Conservation (phyloP, 2,113 vertebrate species). For the Crotalus tigris region DNA sequence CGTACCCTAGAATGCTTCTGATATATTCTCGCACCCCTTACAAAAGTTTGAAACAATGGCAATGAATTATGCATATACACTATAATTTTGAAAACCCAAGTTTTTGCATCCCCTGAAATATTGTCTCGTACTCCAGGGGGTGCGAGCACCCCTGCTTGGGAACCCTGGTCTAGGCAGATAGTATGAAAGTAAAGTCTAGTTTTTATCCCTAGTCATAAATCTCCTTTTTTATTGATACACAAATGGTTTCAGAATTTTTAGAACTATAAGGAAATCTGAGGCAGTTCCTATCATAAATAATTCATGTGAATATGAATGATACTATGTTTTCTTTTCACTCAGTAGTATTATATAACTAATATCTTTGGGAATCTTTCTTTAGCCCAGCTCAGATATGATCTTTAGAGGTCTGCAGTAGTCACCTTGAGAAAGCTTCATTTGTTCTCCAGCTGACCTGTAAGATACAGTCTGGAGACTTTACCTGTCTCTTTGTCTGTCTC, state of each 20-base stretch:
- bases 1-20: too few relatives aligned
- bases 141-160: too few relatives aligned
- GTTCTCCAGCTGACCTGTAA: not conserved
- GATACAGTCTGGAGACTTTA: not conserved
- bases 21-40: too few relatives aligned
- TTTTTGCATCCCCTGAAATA: too few relatives aligned
- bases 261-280: not conserved
- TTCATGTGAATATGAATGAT: not conserved
- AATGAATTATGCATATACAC: too few relatives aligned
- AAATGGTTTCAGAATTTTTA: not conserved
- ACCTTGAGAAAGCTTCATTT: not conserved
- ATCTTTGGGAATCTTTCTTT: not conserved
- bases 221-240: not conserved
- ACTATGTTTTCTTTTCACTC: not conserved
- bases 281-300: not conserved
- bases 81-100: too few relatives aligned
- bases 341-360: accelerated
- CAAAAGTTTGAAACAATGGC: too few relatives aligned
- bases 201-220: not conserved
- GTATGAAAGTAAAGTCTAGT: not conserved
- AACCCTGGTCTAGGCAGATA: not conserved
- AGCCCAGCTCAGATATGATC: not conserved
- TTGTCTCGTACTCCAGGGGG: too few relatives aligned
- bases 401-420: not conserved
- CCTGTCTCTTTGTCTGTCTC: not conserved